Percentiles rank a stretch among this genome's conserved stretches.
These are phyloP conservation scores for Xyrauchen texanus DNA, from an alignment of 2,113 vertebrate genomes.

Conservation along the genomic window DNA sequence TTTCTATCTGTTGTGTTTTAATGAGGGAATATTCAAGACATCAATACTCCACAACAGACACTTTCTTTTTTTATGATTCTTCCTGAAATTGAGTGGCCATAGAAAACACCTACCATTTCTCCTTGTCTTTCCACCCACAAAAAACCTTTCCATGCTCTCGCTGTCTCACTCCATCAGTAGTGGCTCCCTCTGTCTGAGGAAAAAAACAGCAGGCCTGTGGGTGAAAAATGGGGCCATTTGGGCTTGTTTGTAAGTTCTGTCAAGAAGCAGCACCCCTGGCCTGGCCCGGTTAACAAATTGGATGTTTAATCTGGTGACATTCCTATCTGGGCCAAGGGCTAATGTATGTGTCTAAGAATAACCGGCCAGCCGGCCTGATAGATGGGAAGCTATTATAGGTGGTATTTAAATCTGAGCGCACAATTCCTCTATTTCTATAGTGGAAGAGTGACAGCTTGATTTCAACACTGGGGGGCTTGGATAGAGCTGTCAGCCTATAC, in stretches of 20 bases:
- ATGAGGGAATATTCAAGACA: constrained; percentile 29
- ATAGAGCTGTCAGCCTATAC: constrained; percentile 58
- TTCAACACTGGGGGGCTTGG: constrained; percentile 47
- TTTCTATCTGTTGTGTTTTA: constrained; percentile 7
- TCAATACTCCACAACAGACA: constrained; percentile 19
- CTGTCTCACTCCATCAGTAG: background rate
- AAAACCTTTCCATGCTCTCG: background rate
- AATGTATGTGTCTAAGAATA: constrained; percentile 72
- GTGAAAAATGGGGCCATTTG: constrained; percentile 67
- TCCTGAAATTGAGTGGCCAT: constrained; percentile 26
- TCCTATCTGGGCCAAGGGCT: constrained; percentile 73
- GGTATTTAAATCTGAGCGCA: constrained; percentile 64
- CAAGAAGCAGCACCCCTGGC: constrained; percentile 63
- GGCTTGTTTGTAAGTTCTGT: constrained; percentile 68
- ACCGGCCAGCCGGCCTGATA: constrained; percentile 59
- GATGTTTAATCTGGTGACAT: constrained; percentile 73
- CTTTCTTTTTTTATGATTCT: constrained; percentile 5
- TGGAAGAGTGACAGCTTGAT: constrained; percentile 61
- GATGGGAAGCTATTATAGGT: constrained; percentile 64
- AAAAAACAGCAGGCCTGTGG: constrained; percentile 35
- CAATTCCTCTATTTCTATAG: constrained; percentile 51
- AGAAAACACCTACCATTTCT: constrained; percentile 16
- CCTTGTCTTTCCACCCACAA: constrained; percentile 8
- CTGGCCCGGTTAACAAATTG: constrained; percentile 65
- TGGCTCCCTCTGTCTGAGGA: constrained; percentile 19